phyloP scores from a whole-genome alignment of 2,113 vertebrate species.

The Ochotona princeps region DNA sequence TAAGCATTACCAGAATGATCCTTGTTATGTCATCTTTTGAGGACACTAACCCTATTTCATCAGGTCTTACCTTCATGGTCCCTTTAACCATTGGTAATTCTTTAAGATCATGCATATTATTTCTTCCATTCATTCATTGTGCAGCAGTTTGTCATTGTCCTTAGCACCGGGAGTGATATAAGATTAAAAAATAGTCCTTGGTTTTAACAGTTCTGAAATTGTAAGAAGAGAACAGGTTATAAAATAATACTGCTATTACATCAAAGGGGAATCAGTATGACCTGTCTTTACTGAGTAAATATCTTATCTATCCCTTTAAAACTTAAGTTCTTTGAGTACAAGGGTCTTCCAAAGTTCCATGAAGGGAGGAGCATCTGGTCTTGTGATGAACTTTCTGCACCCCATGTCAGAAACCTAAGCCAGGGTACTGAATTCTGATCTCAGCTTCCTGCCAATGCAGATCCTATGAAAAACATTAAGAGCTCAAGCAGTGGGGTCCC shows the following conservation, averaged over 20 bases:
- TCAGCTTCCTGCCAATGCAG: too few relatives aligned
- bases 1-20: background rate
- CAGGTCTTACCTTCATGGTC: background rate
- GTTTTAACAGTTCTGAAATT: slow-evolving; percentile 2
- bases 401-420: too few relatives aligned
- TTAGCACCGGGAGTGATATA: background rate
- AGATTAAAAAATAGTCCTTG: background rate
- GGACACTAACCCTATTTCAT: background rate
- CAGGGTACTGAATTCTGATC: too few relatives aligned
- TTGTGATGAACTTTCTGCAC: too few relatives aligned
- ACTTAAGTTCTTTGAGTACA: background rate
- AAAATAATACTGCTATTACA: background rate
- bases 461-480: too few relatives aligned
- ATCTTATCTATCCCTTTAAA: background rate
- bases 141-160: background rate
- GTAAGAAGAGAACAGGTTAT: background rate
- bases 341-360: too few relatives aligned
- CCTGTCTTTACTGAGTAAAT: background rate
- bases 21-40: background rate
- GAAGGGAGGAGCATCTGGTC: too few relatives aligned
- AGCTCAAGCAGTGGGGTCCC: too few relatives aligned
- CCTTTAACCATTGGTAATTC: background rate
- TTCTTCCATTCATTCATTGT: slow-evolving; percentile 11
- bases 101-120: background rate
- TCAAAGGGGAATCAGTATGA: background rate